Base-by-base conservation (phyloP, 2,888 invertebrate species). In the Hydropsyche betteni region DNA sequence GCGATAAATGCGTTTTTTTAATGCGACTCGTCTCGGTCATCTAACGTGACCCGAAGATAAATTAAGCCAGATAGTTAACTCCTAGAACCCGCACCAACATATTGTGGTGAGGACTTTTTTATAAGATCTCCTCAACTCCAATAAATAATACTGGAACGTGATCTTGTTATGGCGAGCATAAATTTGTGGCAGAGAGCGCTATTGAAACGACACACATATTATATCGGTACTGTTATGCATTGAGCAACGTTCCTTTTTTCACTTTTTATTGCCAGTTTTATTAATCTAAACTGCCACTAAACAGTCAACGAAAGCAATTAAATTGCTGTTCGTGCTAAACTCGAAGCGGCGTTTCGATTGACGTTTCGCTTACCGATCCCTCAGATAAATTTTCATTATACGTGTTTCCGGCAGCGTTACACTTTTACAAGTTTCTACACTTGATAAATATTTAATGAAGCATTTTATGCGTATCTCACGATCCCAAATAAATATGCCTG, bases 391-490 rank as follows among this genome's bases (percentile, higher is more conserved):
- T 58, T 58, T 58, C 58, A 58, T 58, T 58, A 58, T 14, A 58
- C 14, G 58, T 24, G 58, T 58, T 58, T 58, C 58, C 58, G 58
- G 58, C 58, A 24, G 58, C 58, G 58, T 58, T 58, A 58, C 58
- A 58, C 58, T 58, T 58, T 58, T 58, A 58, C 58, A 58, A 58
- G 4, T 58, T 58, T 58, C 14, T 58, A 58, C 58, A 58, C 58
- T 58, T 58, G 58, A 58, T 58, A 58, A 58, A 58, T 58, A 58
- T 58, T 58, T 58, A 58, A 58, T 58, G 58, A 58, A 58, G 58
- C 58, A 24, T 58, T 58, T 58, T 58, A 58, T 58, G 14, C 58
- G 58, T 24, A 16, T 58, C 58, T 58, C 58, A 58, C 58, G 58
- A 58, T 58, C 58, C 10, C 44, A 10, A 2, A 44, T 10, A 10